phyloP scores from a whole-genome alignment of 2,797 vertebrate genomes.

The Sebastes hubbsi region DNA sequence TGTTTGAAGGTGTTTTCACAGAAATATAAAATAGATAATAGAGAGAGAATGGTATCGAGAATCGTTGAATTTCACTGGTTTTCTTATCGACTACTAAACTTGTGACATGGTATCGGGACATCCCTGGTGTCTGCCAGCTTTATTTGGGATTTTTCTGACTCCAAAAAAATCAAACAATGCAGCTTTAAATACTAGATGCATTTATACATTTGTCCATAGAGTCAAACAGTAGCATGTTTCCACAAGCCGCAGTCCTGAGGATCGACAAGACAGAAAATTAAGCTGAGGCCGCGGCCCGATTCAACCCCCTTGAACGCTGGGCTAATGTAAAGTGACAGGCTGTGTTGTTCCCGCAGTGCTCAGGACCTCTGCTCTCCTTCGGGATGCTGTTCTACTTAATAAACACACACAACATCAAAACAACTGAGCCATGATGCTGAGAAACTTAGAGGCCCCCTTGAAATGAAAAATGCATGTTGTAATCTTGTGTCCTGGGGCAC shows the following conservation, averaged over 20 bases:
- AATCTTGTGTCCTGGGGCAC: background rate
- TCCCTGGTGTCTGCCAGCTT: background rate
- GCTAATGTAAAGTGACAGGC: conserved; percentile 48
- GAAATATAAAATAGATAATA: too few relatives aligned
- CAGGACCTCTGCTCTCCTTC: conserved; percentile 16
- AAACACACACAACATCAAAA: conserved; percentile 19
- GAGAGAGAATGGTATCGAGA: too few relatives aligned
- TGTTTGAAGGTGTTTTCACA: too few relatives aligned
- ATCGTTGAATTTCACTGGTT: too few relatives aligned
- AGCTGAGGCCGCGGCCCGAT: conserved; percentile 1
- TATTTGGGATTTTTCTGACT: background rate
- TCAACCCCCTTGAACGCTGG: background rate
- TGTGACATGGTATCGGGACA: too few relatives aligned
- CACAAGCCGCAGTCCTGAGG: background rate
- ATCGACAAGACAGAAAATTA: background rate
- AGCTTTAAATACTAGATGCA: background rate
- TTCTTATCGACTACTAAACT: too few relatives aligned
- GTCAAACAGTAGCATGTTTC: background rate
- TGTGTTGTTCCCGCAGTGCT: conserved; percentile 25
- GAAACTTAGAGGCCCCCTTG: background rate
- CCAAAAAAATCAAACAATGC: background rate
- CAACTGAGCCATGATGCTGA: conserved; percentile 8
- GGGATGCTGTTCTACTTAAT: conserved; percentile 35
- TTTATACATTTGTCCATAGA: background rate
- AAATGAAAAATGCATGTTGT: conserved; percentile 15